Base-by-base conservation (phyloP, 1,140 invertebrate genomes). In the Drosophila yakuba region DNA sequence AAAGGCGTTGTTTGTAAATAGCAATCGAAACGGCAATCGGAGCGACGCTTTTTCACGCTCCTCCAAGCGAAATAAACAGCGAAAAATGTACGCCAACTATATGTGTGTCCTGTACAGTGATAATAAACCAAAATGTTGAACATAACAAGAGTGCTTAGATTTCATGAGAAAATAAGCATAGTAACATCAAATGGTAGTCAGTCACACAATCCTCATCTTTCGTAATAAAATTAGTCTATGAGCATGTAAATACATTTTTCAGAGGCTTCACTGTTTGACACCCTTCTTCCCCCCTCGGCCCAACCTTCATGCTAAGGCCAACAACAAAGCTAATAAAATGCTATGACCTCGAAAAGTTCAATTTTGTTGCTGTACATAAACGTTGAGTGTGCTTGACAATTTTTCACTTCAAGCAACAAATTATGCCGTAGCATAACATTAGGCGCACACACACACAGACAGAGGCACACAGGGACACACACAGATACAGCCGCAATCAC, bases 321-420 rank as follows among this genome's bases (percentile, higher is more conserved):
- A 64, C 61, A 83, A 77, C 66, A 88, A 83, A 83, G 83, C 75
- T 81, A 88, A 88, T 88, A 88, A 89, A 88, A 89, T 60, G 48
- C 73, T 77, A 74, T 89, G 80, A 89, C 84, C 83, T 88, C 84
- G 84, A 89, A 89, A 83, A 89, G 83, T 89, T 89, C 67, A 88
- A 88, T 88, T 89, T 76, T 76, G 73, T 83, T 79, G 72, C 72
- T 86, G 77, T 88, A 88, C 74, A 83, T 79, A 83, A 83, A 77
- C 75, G 80, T 79, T 73, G 83, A 86, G 82, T 80, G 83, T 80
- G 80, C 84, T 77, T 89, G 84, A 83, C 84, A 88, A 88, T 88
- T 89, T 88, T 88, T 89, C 83, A 88, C 76, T 83, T 89, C 79
- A 88, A 79, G 83, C 84, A 85, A 83, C 83, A 88, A 89, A 88